phyloP scores from a whole-genome alignment of 2,113 vertebrate genomes.

The Anolis sagrei region DNA sequence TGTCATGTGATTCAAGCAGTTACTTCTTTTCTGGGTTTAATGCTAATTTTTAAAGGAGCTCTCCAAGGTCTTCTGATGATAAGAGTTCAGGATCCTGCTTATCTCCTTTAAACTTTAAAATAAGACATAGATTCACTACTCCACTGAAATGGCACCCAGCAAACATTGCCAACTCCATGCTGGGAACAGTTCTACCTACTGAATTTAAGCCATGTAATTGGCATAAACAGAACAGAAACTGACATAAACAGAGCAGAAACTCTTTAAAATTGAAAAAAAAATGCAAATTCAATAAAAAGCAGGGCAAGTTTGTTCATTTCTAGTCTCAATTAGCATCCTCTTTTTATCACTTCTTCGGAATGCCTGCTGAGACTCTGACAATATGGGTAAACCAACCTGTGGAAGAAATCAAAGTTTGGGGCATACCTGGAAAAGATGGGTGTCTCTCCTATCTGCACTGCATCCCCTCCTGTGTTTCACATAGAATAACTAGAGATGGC shows the following conservation, averaged over 20 bases:
- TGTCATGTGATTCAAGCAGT: no score
- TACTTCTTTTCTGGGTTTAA: no score
- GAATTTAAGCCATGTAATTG: background rate
- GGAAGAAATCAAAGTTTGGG: background rate
- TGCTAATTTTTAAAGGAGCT: no score
- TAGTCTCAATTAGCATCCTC: no score
- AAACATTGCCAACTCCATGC: background rate
- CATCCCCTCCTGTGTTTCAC: no score
- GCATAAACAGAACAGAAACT: background rate
- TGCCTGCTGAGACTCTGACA: background rate
- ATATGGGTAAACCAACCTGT: background rate
- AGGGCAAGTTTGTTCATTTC: background rate
- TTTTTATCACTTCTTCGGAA: background rate
- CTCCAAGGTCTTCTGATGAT: no score
- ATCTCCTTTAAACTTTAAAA: no score
- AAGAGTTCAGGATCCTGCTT: no score
- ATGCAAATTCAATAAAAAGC: background rate
- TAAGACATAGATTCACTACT: no score
- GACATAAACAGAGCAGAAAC: background rate
- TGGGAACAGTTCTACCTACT: background rate
- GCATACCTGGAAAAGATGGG: background rate
- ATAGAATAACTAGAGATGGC: no score
- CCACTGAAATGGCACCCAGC: no score
- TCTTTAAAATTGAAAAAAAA: background rate
- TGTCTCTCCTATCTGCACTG: no score